Conservation (phyloP, 2,888 invertebrate genomes). For the Drosophila meridiana region DNA sequence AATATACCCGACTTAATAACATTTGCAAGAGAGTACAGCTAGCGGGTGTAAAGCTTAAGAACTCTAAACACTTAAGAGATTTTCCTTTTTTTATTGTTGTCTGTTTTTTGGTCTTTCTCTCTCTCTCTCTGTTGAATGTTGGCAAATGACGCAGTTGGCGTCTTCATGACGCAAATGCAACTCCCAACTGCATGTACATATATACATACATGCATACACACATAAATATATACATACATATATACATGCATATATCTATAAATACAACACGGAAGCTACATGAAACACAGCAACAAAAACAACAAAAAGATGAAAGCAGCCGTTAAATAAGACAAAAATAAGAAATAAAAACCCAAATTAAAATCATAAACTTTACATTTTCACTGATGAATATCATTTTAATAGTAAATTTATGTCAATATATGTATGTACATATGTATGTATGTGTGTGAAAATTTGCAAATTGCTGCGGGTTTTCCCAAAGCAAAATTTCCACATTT, state of each 20-base stretch:
- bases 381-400: constrained; percentile 24
- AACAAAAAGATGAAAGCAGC: constrained; percentile 11
- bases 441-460: neutral
- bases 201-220: neutral
- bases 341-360: neutral
- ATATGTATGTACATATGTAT: neutral
- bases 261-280: constrained; percentile 61
- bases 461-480: constrained; percentile 38
- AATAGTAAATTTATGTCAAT: neutral
- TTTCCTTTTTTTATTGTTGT: neutral
- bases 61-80: constrained; percentile 18
- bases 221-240: neutral
- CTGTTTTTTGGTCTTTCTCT: neutral
- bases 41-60: constrained; percentile 31
- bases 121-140: constrained; percentile 24
- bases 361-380: constrained; percentile 19
- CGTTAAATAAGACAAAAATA: constrained; percentile 18
- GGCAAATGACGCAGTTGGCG: constrained; percentile 68
- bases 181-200: constrained; percentile 51
- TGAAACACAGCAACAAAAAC: constrained; percentile 3
- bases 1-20: neutral
- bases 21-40: neutral
- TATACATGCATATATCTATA: constrained; percentile 13
- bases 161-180: constrained; percentile 69
- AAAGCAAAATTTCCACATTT: constrained; percentile 25